Conservation (phyloP, 2,888 invertebrate species). For the Eutolmus rufibarbis region DNA sequence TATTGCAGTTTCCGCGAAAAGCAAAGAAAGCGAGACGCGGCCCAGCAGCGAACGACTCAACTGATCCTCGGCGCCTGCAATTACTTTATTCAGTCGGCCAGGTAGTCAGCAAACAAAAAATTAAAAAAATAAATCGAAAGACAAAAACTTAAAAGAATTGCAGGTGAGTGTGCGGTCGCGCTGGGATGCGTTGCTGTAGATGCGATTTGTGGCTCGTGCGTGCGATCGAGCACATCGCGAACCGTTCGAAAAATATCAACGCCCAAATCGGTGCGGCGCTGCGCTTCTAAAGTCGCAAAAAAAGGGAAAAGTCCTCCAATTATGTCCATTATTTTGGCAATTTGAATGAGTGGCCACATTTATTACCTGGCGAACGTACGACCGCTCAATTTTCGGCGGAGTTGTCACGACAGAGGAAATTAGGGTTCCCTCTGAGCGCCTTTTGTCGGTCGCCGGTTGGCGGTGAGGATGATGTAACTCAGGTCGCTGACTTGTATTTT, state of each 20-base stretch:
- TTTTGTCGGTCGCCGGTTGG: neutral
- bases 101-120: neutral
- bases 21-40: neutral
- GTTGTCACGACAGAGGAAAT: neutral
- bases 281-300: neutral
- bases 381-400: neutral
- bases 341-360: constrained; percentile 4
- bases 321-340: constrained; percentile 22
- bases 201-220: constrained; percentile 4
- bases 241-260: neutral
- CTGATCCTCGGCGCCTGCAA: neutral
- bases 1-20: neutral
- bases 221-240: neutral
- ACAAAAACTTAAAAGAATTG: neutral
- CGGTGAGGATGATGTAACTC: neutral
- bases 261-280: neutral
- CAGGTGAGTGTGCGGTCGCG: neutral
- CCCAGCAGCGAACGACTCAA: neutral
- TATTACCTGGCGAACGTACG: neutral
- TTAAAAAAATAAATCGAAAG: neutral
- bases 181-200: neutral
- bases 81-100: neutral
- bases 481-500: neutral
- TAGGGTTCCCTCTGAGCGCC: neutral
- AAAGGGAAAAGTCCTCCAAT: neutral